Percentiles rank a stretch among this genome's conserved stretches.
Evolutionary conservation across 2,113 vertebrate species (phyloP).

Genomic region (Leiothrix lutea): DNA sequence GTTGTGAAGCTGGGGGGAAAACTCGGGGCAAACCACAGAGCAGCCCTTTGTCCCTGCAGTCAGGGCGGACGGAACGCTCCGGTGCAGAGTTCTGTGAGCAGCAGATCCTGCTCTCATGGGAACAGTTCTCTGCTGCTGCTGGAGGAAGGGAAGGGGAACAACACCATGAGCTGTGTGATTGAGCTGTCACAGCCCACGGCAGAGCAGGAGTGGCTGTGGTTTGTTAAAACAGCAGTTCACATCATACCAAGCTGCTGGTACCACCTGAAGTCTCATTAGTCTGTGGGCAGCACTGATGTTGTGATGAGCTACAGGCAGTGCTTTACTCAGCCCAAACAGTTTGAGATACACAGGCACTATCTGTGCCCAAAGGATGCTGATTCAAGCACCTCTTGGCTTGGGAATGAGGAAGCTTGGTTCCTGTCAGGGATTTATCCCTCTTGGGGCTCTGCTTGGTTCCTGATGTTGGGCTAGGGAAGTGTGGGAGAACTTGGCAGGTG

Average conservation of each 20-base stretch:
- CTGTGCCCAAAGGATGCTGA: background rate
- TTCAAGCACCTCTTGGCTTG: background rate
- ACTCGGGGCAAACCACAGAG: fast-evolving
- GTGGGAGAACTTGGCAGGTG: background rate
- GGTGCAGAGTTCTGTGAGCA: fast-evolving
- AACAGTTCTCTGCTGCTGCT: background rate
- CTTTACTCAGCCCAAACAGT: background rate
- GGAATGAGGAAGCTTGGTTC: background rate
- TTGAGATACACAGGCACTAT: background rate
- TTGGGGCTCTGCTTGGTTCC: background rate
- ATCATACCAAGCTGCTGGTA: fast-evolving
- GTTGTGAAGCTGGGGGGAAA: fast-evolving
- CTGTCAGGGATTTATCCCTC: background rate
- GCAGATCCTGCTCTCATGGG: background rate
- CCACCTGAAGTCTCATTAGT: background rate
- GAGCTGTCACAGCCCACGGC: background rate
- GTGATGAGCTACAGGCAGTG: background rate
- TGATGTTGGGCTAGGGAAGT: background rate
- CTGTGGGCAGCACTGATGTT: background rate
- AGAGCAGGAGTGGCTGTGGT: background rate
- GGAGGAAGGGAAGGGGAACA: background rate
- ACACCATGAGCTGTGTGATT: background rate
- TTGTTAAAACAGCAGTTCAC: fast-evolving
- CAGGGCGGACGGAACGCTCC: fast-evolving
- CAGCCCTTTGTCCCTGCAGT: background rate